These are phyloP conservation scores for Caenorhabditis brenneri DNA, from an alignment of 1,140 invertebrate genomes.

Conservation along the genomic window DNA sequence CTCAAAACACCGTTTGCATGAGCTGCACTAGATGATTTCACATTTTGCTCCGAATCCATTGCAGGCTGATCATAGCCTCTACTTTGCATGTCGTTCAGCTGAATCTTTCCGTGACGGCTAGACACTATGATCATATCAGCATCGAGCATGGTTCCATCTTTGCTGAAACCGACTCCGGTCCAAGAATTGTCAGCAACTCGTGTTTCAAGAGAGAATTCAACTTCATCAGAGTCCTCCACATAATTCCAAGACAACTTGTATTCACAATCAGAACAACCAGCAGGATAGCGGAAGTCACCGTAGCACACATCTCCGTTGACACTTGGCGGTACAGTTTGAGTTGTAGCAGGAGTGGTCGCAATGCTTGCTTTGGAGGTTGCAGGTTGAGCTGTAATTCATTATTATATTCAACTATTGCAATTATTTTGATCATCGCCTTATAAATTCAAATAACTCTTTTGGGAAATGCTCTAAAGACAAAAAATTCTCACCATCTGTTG, in stretches of 20 bases:
- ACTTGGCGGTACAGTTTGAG: slow-evolving; percentile 37
- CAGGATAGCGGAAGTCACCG: slow-evolving; percentile 65
- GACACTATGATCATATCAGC: slow-evolving; percentile 68
- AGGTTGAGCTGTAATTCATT: background rate
- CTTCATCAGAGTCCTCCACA: slow-evolving; percentile 79
- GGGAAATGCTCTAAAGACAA: no score
- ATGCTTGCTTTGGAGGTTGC: background rate
- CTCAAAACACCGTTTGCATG: slow-evolving; percentile 67
- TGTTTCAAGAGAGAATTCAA: slow-evolving; percentile 86
- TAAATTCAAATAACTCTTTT: no score
- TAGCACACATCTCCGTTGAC: slow-evolving; percentile 63
- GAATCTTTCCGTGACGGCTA: slow-evolving; percentile 50
- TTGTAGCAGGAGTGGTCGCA: slow-evolving; percentile 23
- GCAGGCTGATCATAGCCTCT: slow-evolving; percentile 45
- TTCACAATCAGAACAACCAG: slow-evolving; percentile 62
- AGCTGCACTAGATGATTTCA: background rate
- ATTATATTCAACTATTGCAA: no score
- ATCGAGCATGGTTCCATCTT: slow-evolving; percentile 74
- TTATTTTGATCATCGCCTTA: no score
- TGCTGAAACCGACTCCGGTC: slow-evolving; percentile 91
- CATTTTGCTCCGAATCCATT: slow-evolving; percentile 57
- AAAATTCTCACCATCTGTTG: slow-evolving; percentile 58
- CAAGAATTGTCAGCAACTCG: slow-evolving; percentile 80
- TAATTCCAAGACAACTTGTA: slow-evolving; percentile 79
- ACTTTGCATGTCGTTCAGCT: slow-evolving; percentile 64